phyloP scores from a whole-genome alignment of 2,113 vertebrate genomes.

The Fregetta grallaria region DNA sequence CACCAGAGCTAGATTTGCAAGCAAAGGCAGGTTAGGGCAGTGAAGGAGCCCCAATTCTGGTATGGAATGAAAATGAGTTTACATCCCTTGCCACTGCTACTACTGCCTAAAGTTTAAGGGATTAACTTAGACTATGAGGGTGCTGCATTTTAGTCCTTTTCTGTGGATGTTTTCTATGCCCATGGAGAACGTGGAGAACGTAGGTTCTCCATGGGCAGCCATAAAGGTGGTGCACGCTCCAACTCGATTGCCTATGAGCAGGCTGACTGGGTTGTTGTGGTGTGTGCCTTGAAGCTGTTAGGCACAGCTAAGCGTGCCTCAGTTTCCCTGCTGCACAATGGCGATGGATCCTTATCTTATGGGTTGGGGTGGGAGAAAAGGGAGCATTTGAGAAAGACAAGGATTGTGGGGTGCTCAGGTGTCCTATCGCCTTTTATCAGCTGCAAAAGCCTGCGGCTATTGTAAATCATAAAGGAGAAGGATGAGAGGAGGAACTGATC shows the following conservation, averaged over 20 bases:
- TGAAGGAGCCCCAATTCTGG: not conserved
- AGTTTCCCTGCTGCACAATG: not conserved
- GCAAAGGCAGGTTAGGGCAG: not conserved
- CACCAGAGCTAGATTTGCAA: not conserved
- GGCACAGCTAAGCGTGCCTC: not conserved
- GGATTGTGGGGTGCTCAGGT: not conserved
- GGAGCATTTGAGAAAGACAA: not conserved
- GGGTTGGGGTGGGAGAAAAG: not conserved
- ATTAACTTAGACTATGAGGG: not conserved
- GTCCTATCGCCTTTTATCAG: not conserved
- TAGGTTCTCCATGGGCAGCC: not conserved
- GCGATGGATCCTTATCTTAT: not conserved
- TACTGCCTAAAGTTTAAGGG: not conserved
- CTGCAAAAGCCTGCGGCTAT: not conserved
- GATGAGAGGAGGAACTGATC: conserved; percentile 12
- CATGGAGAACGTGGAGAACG: accelerated
- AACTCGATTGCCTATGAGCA: not conserved
- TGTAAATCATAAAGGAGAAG: conserved; percentile 36
- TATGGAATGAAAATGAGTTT: not conserved
- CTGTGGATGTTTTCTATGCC: not conserved
- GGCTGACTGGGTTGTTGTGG: not conserved
- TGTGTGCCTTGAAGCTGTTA: not conserved
- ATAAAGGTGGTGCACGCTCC: accelerated
- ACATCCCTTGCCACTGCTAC: not conserved
- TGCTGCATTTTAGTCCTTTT: not conserved